Percentiles rank a stretch among this genome's conserved stretches.
phyloP scores from a whole-genome alignment of 2,113 vertebrate species.

The Cochlearius cochlearius region DNA sequence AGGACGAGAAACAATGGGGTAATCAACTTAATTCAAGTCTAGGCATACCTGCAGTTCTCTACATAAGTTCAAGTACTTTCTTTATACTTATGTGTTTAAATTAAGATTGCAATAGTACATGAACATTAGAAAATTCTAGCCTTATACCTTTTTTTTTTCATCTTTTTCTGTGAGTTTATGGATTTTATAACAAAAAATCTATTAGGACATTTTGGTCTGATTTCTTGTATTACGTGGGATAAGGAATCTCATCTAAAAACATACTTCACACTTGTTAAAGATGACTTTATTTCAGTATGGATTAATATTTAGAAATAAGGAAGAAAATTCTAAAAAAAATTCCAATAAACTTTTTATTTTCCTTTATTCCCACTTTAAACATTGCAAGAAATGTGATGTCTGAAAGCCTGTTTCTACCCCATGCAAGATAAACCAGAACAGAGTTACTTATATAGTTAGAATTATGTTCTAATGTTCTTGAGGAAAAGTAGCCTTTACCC shows the following conservation, averaged over 20 bases:
- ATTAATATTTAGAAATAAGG: background rate
- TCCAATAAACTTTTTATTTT: background rate
- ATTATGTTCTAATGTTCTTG: background rate
- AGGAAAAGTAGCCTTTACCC: background rate
- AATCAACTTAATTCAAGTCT: background rate
- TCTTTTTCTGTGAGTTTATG: background rate
- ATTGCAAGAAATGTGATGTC: background rate
- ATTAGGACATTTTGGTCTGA: background rate
- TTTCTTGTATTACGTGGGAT: background rate
- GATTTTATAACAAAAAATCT: background rate
- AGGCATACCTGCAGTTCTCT: background rate
- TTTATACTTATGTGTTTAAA: background rate
- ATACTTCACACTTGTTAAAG: background rate
- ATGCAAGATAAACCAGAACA: background rate
- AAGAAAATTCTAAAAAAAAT: background rate
- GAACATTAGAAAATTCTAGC: background rate
- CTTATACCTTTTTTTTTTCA: background rate
- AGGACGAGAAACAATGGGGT: background rate
- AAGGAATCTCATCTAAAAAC: background rate
- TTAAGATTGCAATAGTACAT: background rate
- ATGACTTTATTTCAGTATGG: background rate
- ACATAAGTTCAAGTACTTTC: background rate
- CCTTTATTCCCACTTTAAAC: background rate
- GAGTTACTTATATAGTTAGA: background rate
- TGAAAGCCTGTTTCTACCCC: background rate